Conservation (phyloP, 2,888 invertebrate species). For the Synergus laeviventris region DNA sequence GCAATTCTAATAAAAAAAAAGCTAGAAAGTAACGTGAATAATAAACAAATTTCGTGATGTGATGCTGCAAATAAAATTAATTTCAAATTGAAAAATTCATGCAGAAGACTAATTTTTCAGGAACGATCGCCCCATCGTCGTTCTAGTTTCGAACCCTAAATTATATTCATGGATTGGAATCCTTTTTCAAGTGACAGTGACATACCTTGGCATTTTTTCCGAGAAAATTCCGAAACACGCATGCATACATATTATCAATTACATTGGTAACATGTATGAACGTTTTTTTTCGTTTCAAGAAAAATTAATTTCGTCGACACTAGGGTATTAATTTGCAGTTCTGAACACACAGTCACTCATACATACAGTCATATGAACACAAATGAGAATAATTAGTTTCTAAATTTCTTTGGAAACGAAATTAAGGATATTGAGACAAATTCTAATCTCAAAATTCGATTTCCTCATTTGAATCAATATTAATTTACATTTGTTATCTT, state of each 20-base stretch:
- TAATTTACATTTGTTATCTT: too few species aligned
- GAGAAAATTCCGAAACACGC: not conserved
- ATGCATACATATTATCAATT: conserved; percentile 7
- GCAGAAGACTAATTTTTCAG: conserved; percentile 5
- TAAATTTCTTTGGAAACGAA: not conserved
- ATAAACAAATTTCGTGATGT: conserved; percentile 6
- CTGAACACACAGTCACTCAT: conserved; percentile 21
- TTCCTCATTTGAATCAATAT: too few species aligned
- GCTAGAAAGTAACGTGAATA: not conserved
- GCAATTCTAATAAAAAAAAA: not conserved
- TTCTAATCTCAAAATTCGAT: too few species aligned
- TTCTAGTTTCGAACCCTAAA: not conserved
- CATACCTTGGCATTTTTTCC: conserved; percentile 40
- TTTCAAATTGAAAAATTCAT: conserved; percentile 4
- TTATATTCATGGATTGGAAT: conserved; percentile 8
- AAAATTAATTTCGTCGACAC: conserved; percentile 10
- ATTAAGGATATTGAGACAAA: not conserved
- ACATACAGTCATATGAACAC: conserved; percentile 8
- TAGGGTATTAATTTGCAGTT: conserved; percentile 14
- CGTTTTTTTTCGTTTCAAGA: not conserved
- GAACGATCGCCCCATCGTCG: not conserved
- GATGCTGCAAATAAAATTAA: conserved; percentile 34
- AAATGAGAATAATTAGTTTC: not conserved
- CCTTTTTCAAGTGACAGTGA: conserved; percentile 33
- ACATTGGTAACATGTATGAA: not conserved